phyloP scores from a whole-genome alignment of 2,113 vertebrate species.

The Andinoacara biseriatus region DNA sequence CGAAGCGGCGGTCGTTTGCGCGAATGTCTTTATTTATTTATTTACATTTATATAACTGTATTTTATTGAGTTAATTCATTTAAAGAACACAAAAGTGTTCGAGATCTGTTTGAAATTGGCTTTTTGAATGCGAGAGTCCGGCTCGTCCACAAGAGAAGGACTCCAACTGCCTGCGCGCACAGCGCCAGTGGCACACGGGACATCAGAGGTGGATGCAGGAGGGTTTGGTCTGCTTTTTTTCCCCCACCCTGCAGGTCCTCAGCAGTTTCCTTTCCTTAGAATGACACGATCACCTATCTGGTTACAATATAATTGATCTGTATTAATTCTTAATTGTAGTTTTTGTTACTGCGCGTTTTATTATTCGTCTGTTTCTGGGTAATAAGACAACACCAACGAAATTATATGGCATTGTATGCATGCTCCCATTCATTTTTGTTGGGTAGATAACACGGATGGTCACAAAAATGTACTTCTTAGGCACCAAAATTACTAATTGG shows the following conservation, averaged over 20 bases:
- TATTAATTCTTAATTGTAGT: neutral
- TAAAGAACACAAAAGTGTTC: neutral
- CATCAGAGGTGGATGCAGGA: conserved; percentile 19
- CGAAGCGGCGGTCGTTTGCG: neutral
- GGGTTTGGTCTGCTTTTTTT: neutral
- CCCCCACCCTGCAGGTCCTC: conserved; percentile 2
- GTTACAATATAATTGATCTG: neutral
- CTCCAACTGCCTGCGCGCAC: conserved; percentile 37
- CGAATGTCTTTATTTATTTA: neutral
- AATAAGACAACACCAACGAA: too few relatives aligned
- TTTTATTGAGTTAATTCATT: neutral
- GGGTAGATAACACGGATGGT: neutral
- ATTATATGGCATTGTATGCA: too few relatives aligned
- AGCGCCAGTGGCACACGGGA: conserved; percentile 48
- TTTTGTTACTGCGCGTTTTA: neutral
- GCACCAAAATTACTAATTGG: neutral
- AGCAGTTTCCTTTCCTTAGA: neutral
- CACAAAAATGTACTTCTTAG: neutral
- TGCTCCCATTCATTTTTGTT: neutral
- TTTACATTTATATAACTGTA: neutral
- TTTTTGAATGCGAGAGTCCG: conserved; percentile 6
- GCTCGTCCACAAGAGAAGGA: conserved; percentile 14
- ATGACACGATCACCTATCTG: neutral
- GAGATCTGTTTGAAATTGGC: neutral
- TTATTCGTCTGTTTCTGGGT: neutral